These are phyloP conservation scores for Acyrthosiphon pisum DNA, from an alignment of 1,140 invertebrate species.

Conservation along the genomic window DNA sequence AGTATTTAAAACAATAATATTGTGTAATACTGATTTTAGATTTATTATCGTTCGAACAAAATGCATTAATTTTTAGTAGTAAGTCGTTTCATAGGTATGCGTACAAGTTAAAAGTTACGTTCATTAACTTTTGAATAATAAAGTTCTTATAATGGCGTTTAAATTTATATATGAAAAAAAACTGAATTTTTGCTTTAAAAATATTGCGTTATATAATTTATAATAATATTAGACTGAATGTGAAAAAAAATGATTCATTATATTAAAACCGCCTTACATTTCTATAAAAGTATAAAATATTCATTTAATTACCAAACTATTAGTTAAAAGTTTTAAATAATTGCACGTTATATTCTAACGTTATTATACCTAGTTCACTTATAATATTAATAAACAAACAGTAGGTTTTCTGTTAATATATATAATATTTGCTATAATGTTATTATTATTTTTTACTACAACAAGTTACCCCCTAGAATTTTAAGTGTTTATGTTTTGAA, in stretches of 20 bases:
- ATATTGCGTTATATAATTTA: background rate
- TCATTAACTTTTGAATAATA: background rate
- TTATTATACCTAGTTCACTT: background rate
- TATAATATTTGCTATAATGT: background rate
- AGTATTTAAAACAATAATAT: background rate
- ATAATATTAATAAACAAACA: background rate
- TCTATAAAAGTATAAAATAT: background rate
- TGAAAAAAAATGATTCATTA: background rate
- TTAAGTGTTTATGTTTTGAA: background rate
- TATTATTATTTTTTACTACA: background rate
- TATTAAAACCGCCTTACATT: background rate
- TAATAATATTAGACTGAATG: background rate
- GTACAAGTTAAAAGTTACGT: background rate
- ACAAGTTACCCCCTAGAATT: background rate
- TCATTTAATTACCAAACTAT: background rate
- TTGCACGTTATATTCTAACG: background rate
- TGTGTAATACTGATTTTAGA: background rate
- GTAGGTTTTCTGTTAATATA: background rate
- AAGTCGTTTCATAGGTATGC: background rate
- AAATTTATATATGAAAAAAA: background rate
- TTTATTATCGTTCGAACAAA: background rate
- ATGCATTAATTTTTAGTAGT: background rate
- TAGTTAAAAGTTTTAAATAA: background rate
- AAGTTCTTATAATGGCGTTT: background rate
- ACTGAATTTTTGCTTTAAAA: background rate